Conservation (phyloP, 2,113 vertebrate genomes). For the Microtus richardsoni region DNA sequence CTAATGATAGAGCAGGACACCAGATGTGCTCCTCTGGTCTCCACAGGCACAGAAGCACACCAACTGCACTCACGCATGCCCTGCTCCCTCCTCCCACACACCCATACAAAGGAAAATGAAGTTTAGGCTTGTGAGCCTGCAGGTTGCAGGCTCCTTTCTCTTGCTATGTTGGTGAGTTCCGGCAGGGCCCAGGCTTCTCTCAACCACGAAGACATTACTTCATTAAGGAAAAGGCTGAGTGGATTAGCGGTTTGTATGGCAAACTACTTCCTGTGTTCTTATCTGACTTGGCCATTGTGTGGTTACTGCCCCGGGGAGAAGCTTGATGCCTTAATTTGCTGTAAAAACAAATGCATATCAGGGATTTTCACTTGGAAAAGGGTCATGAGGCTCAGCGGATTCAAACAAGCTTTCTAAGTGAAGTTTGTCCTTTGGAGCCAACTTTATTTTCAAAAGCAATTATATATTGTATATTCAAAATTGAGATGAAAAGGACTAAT, state of each 20-base stretch:
- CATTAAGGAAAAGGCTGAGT: conserved; percentile 62
- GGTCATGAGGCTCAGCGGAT: conserved; percentile 46
- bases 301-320: conserved; percentile 69
- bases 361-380: conserved; percentile 67
- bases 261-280: conserved; percentile 73
- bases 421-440: conserved; percentile 60
- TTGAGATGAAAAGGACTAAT: background rate
- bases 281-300: conserved; percentile 76
- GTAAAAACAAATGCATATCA: conserved; percentile 67
- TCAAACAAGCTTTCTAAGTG: conserved; percentile 49
- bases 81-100: too few species aligned
- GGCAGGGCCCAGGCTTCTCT: conserved; percentile 59
- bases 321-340: conserved; percentile 73
- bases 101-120: background rate
- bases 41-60: background rate
- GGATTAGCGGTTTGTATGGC: conserved; percentile 57
- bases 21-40: background rate
- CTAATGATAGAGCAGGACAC: background rate
- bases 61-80: background rate
- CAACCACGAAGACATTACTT: conserved; percentile 47
- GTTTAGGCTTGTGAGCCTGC: background rate
- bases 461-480: conserved; percentile 42
- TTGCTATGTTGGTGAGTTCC: conserved; percentile 64
- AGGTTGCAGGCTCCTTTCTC: background rate
- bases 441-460: conserved; percentile 60